Conservation (phyloP, 2,113 vertebrate genomes). For the Sus scrofa region T2T-Sscrofa CM000830.6:62329501-62330000, state of each 20-base stretch:
- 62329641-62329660: neutral
- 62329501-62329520: neutral
- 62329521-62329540: neutral
- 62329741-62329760: neutral
- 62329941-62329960: neutral
- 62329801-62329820: neutral
- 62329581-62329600: slow-evolving; percentile 7
- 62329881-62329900: neutral
- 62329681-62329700: neutral
- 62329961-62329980: neutral
- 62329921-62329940: neutral
- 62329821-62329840: neutral
- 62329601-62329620: neutral
- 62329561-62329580: neutral
- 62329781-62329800: neutral
- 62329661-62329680: neutral
- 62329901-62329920: neutral
- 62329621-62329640: neutral
- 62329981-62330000: neutral
- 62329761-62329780: neutral
- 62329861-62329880: neutral
- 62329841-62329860: neutral
- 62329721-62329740: slow-evolving; percentile 26
- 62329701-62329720: slow-evolving; percentile 12
- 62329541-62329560: neutral